Percentiles rank a stretch among this genome's conserved stretches.
phyloP scores from a whole-genome alignment of 2,113 vertebrate species.

The Gasterosteus aculeatus region DNA sequence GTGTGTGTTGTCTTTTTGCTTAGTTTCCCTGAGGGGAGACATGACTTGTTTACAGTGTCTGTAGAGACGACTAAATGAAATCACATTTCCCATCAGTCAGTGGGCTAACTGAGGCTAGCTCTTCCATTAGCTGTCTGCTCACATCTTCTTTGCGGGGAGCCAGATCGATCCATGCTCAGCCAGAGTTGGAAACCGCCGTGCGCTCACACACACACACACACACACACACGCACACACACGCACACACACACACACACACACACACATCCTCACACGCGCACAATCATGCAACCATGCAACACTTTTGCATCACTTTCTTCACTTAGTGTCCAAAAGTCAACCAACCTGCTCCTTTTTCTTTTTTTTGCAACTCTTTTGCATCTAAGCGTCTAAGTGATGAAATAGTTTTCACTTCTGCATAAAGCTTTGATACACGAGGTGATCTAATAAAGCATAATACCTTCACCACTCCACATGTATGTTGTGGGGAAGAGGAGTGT shows the following conservation, averaged over 20 bases:
- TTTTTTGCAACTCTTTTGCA: constrained; percentile 10
- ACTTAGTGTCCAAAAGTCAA: constrained; percentile 13
- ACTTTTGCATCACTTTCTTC: constrained; percentile 24
- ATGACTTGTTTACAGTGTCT: constrained; percentile 73
- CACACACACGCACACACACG: neutral
- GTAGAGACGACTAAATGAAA: constrained; percentile 68
- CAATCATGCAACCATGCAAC: constrained; percentile 6
- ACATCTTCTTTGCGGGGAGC: constrained; percentile 68
- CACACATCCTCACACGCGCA: neutral
- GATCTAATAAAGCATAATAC: constrained; percentile 44
- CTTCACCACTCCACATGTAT: constrained; percentile 23
- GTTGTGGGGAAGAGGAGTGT: constrained; percentile 42
- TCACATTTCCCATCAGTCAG: constrained; percentile 75
- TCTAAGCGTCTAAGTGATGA: constrained; percentile 2
- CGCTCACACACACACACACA: neutral
- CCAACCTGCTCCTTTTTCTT: neutral
- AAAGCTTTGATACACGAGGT: constrained; percentile 16
- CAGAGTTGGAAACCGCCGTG: constrained; percentile 37
- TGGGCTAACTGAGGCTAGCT: constrained; percentile 73
- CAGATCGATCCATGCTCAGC: constrained; percentile 65
- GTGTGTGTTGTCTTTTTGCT: constrained; percentile 6
- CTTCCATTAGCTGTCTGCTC: constrained; percentile 73
- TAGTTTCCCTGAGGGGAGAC: constrained; percentile 49
- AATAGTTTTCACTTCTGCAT: constrained; percentile 11
- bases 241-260: neutral